A percentile compares a stretch with the other conserved stretches of the same genome.
Conservation (phyloP, 2,797 vertebrate species). For the Catamblyrhynchus diadema region DNA sequence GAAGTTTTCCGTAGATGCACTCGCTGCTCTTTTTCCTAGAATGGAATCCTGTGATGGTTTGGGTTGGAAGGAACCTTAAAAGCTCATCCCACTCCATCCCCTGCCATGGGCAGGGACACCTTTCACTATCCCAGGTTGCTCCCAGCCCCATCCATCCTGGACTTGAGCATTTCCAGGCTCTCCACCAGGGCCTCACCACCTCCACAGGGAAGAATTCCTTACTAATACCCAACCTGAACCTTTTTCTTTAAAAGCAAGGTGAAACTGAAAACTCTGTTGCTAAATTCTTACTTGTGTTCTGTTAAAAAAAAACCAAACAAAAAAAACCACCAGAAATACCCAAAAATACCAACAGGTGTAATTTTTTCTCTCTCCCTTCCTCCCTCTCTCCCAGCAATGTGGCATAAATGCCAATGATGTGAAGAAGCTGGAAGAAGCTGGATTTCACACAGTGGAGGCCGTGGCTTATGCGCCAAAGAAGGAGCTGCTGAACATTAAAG, state of each 20-base stretch:
- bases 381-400: constrained; percentile 83
- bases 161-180: background rate
- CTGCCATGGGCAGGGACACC: background rate
- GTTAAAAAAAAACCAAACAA: background rate
- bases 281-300: background rate
- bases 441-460: constrained; percentile 95
- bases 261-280: background rate
- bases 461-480: constrained; percentile 97
- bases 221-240: background rate
- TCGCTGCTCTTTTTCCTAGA: background rate
- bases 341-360: fast-evolving
- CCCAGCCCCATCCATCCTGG: background rate
- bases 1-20: background rate
- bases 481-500: constrained; percentile 94
- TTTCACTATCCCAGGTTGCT: background rate
- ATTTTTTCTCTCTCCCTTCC: background rate
- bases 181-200: background rate
- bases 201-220: background rate
- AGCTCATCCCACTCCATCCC: background rate
- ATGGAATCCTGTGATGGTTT: background rate
- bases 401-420: constrained; percentile 92
- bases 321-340: background rate
- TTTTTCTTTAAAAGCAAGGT: background rate
- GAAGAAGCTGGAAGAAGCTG: constrained; percentile 95
- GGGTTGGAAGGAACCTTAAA: background rate